Evolutionary conservation across 2,113 vertebrate genomes (phyloP).

Genomic region (Ibidorhyncha struthersii): DNA sequence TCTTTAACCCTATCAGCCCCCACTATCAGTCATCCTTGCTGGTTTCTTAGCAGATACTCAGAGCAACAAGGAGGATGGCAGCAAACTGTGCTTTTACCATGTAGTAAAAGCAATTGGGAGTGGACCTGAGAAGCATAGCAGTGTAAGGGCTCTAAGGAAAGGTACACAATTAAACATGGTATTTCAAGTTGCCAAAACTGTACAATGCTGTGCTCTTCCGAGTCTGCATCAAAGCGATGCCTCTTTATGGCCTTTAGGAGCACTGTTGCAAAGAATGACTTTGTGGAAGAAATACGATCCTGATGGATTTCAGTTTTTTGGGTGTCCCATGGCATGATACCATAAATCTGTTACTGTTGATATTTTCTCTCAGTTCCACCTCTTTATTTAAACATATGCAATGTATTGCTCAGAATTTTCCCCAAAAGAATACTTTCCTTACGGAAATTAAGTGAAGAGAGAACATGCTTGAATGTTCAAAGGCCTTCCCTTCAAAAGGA

Average conservation of each 20-base stretch:
- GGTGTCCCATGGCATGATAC: not conserved
- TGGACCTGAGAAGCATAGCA: not conserved
- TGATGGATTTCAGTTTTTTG: not conserved
- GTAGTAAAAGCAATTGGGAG: not conserved
- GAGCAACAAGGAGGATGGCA: not conserved
- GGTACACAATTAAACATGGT: not conserved
- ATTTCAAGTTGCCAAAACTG: not conserved
- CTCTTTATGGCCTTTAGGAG: not conserved
- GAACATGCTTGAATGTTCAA: not conserved
- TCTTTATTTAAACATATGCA: not conserved
- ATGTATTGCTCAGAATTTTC: not conserved
- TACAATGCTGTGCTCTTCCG: not conserved
- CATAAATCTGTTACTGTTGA: not conserved
- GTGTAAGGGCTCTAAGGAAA: not conserved
- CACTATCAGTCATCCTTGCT: not conserved
- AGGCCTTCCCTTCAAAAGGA: not conserved
- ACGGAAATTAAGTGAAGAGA: not conserved
- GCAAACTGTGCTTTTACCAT: accelerated
- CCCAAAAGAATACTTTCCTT: not conserved
- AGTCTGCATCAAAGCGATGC: not conserved
- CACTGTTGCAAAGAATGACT: not conserved
- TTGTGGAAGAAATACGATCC: not conserved
- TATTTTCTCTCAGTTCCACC: not conserved
- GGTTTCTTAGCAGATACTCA: not conserved
- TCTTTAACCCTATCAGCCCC: not conserved